phyloP scores from a whole-genome alignment of 1,140 invertebrate genomes.

The Atta texana region DNA sequence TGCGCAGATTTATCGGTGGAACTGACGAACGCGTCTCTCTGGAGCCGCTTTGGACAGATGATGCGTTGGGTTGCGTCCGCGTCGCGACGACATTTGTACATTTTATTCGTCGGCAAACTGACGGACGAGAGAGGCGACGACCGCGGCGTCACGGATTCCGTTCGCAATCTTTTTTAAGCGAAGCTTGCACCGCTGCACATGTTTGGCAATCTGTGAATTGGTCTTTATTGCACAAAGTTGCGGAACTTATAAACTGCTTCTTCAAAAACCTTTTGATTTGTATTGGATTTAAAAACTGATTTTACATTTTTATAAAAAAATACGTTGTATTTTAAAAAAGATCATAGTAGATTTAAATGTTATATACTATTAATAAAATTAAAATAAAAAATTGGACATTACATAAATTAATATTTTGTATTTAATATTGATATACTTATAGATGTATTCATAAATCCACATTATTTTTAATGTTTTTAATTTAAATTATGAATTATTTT shows the following conservation, averaged over 20 bases:
- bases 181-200: constrained; percentile 3
- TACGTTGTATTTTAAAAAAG: background rate
- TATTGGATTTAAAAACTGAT: background rate
- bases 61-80: constrained; percentile 20
- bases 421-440: constrained; percentile 1
- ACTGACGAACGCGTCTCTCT: constrained; percentile 25
- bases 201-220: background rate
- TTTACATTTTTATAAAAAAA: background rate
- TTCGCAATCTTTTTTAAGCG: constrained; percentile 9
- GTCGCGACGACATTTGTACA: constrained; percentile 34
- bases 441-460: background rate
- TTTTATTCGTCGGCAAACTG: background rate
- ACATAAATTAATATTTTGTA: background rate
- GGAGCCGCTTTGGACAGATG: constrained; percentile 17
- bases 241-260: background rate
- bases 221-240: background rate
- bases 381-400: background rate
- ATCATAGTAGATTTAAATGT: background rate
- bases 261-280: background rate
- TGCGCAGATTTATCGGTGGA: constrained; percentile 19
- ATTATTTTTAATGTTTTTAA: background rate
- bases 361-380: background rate
- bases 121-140: background rate
- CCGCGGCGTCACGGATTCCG: background rate
- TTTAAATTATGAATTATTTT: background rate